Percentiles rank a stretch among this genome's conserved stretches.
phyloP scores from a whole-genome alignment of 2,797 vertebrate species.

The Ctenopoma multispine region DNA sequence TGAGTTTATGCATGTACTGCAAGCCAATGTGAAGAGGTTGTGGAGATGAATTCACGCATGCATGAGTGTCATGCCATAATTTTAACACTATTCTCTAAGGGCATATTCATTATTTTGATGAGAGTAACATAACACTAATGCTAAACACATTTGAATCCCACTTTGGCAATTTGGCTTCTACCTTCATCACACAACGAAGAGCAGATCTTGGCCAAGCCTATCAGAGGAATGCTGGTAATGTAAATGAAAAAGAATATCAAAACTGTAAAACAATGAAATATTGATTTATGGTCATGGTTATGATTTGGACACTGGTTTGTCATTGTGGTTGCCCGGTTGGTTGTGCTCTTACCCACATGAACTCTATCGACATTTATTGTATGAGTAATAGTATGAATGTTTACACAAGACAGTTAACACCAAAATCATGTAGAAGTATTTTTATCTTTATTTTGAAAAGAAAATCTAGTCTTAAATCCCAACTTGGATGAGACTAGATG shows the following conservation, averaged over 20 bases:
- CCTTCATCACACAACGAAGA: not conserved
- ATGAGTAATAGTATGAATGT: not conserved
- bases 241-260: constrained; percentile 28
- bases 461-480: constrained; percentile 12
- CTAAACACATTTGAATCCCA: constrained; percentile 42
- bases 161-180: constrained; percentile 1
- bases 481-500: constrained; percentile 16
- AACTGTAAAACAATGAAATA: constrained; percentile 16
- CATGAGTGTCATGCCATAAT: constrained; percentile 15
- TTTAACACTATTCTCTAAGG: constrained; percentile 31
- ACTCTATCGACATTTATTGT: constrained; percentile 6
- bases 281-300: not conserved
- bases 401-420: constrained; percentile 7
- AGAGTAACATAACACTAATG: constrained; percentile 17
- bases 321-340: constrained; percentile 6
- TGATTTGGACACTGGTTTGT: constrained; percentile 15
- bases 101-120: constrained; percentile 9
- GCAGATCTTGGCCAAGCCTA: constrained; percentile 9
- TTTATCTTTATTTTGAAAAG: constrained; percentile 4
- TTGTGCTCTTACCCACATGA: constrained; percentile 4
- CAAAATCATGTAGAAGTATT: not conserved
- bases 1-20: not conserved
- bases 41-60: not conserved
- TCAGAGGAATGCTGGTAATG: not conserved
- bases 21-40: constrained; percentile 8